Base-by-base conservation (phyloP, 2,113 vertebrate species). In the Odocoileus hemionus region DNA sequence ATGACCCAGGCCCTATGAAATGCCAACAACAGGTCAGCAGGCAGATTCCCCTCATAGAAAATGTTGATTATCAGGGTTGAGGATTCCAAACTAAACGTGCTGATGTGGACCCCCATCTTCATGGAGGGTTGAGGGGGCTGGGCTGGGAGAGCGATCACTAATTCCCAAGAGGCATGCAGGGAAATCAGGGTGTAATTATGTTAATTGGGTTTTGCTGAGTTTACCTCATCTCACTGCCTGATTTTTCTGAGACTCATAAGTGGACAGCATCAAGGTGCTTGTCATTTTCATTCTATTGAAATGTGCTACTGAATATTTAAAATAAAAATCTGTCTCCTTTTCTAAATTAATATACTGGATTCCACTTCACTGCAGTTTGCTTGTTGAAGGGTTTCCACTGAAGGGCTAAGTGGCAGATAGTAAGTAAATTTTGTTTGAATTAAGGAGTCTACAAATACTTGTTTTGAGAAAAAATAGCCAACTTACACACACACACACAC, bases 221-320 rank as follows among this genome's bases (percentile, higher is more conserved):
- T 98, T 97, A 98, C 96, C 97, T 98, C 96, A 4, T 97, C 79
- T 98, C 89, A 84, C 92, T 95, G 98, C 87, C 96, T 98, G 98
- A 98, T 98, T 98, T 98, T 96, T 97, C 96, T 96, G 94, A 97
- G 96, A 95, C 91, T 97, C 97, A 90, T 97, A 98, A 98, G 95
- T 98, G 98, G 97, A 98, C 97, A 98, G 95, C 96, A 97, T 97
- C 97, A 98, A 98, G 97, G 97, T 98, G 96, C 97, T 92, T 97
- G 97, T 93, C 94, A 95, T 95, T 86, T 98, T 95, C 86, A 97
- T 97, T 88, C 97, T 96, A 97, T 96, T 97, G 97, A 96, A 98
- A 95, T 95, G 79, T 97, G 95, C 79, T 96, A 79, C 61, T 97
- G 97, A 98, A 97, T 97, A 97, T 97, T 97, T 97, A 98, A 98